Base-by-base conservation (phyloP, 2,888 invertebrate species). In the Eugnorisma glareosa region DNA sequence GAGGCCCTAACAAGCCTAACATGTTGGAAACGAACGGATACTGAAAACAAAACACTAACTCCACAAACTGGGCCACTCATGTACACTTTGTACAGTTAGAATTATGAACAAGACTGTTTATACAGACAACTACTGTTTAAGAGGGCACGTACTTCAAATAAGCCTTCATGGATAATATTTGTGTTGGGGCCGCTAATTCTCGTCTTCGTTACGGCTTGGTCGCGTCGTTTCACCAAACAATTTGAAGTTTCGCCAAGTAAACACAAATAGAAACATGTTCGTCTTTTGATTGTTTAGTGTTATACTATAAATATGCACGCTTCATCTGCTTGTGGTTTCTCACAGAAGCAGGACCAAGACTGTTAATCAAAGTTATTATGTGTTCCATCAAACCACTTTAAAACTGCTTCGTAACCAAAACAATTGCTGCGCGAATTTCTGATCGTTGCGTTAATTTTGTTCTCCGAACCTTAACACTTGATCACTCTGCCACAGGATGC, bases 181-280 rank as follows among this genome's bases (percentile, higher is more conserved):
- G 90, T 88, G 89, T 92, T 91, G 79, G 76, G 81, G 73, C 85
- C 89, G 83, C 90, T 93, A 93, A 93, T 91, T 90, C 89, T 78
- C 82, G 37, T 79, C 88, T 85, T 83, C 80, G 82, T 85, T 82
- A 85, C 76, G 76, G 78, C 72, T 84, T 81, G 73, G 82, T 67
- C 77, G 82, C 83, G 86, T 88, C 86, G 89, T 88, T 89, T 86
- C 88, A 86, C 90, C 88, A 74, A 92, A 91, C 90, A 89, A 87
- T 90, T 91, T 86, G 80, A 88, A 88, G 88, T 89, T 88, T 77
- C 84, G 73, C 79, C 75, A 63, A 59, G 75, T 81, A 84, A 89
- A 90, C 82, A 90, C 81, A 89, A 84, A 90, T 87, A 89, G 83
- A 74, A 78, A 80, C 75, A 86, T 75, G 81, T 54, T 76, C 75